Conservation (phyloP, 1,140 invertebrate species). For the Brachionus manjavacas region DNA sequence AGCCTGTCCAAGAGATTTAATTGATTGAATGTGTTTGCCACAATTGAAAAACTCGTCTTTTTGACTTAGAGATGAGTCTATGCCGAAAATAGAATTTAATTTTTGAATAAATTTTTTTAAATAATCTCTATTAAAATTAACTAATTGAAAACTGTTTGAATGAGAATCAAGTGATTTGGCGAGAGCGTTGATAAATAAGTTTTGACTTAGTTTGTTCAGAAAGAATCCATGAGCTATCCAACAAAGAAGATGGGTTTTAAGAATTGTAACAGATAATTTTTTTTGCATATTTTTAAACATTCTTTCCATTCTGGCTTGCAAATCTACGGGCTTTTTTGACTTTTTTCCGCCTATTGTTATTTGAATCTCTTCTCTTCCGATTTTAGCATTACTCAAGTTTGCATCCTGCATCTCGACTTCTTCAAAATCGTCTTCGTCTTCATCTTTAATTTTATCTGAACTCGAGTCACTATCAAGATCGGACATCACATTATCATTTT, state of each 20-base stretch:
- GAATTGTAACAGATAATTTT: neutral
- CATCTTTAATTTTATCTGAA: neutral
- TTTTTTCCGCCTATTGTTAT: neutral
- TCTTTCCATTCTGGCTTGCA: constrained; percentile 10
- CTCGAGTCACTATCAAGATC: neutral
- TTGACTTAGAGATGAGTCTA: neutral
- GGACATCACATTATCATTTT: neutral
- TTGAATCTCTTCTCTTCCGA: neutral
- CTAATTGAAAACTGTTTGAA: neutral
- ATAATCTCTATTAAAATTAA: constrained; percentile 1
- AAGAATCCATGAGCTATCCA: constrained; percentile 33
- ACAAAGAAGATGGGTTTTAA: constrained; percentile 30
- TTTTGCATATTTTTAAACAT: constrained; percentile 20
- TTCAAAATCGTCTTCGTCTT: constrained; percentile 28
- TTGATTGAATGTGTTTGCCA: neutral
- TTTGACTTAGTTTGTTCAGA: neutral
- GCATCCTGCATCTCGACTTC: constrained; percentile 15
- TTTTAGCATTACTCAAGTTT: neutral
- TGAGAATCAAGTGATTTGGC: neutral
- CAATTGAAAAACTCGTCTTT: neutral
- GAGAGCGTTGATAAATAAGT: neutral
- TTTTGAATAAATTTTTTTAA: neutral
- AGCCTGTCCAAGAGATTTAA: neutral
- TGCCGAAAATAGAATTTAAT: neutral
- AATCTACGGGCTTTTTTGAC: constrained; percentile 10